Evolutionary conservation across 2,888 invertebrate species (phyloP), one percentile per base, ranked within the genome.

Genomic region (Ceratothoa steindachneri): DNA sequence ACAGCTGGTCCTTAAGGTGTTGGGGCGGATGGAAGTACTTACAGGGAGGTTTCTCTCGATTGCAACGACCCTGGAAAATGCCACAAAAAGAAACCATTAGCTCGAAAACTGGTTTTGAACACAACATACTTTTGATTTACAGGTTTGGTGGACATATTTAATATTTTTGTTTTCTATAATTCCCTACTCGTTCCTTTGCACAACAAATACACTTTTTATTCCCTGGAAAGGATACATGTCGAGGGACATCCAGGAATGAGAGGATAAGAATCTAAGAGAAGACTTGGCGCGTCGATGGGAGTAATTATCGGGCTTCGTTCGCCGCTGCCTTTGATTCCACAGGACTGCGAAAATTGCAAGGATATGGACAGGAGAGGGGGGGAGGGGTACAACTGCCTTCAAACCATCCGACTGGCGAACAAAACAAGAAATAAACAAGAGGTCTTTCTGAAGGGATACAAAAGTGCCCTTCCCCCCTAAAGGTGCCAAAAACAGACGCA

Each of bases 21-120:
- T 98, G 98, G 82, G 99, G 99, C 82, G 99, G 99, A 88, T 99
- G 99, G 88, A 99, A 97, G 88, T 99, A 99, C 89, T 99, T 99
- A 93, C 99, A 99, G 84, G 98, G 98, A 81, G 99, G 99, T 86
- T 99, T 98, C 88, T 99, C 98, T 84, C 99, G 91, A 87, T 98
- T 98, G 90, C 99, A 99, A 88, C 98, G 96, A 85, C 98, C 98
- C 99, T 99, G 89, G 0, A 67, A 72, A 41, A 15, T 41, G 41
- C 15, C 41, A 41, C 41, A 41, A 15, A 41, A 41, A 9, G 41
- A 41, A 41, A 41, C 15, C 41, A 41, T 15, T 41, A 41, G 5
- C 41, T 41, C 41, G 15, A 9, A 41, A 41, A n/a, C n/a, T n/a
- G n/a, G n/a, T n/a, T n/a, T n/a, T n/a, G n/a, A n/a, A n/a, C n/a